Base-by-base conservation (phyloP, 2,113 vertebrate species). In the Zingel zingel region DNA sequence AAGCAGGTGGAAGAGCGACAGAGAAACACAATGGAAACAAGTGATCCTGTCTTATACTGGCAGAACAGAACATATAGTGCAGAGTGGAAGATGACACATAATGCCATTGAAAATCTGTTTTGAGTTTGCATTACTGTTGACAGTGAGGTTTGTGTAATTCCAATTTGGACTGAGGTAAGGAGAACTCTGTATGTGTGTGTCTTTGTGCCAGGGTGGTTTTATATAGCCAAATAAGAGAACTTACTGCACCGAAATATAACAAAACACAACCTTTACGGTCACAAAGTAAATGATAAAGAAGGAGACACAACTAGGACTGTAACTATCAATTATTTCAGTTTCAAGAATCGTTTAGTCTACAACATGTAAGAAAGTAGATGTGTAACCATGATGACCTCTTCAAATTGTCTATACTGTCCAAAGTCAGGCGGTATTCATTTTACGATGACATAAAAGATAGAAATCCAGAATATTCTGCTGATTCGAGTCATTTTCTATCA, bases 61-160 rank as follows among this genome's bases (percentile, higher is more conserved):
- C 64, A 71, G 51, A 27, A 25, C 30, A 59, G 36, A 82, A 39
- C 39, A 78, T n/a, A 7, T 7, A n/a, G 33, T 5, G 36, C 50
- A 58, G 23, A 78, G 27, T 9, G 33, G 72, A 57, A 72, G 13
- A 64, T 19, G 19, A 81, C 65, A 66, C 18, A 74, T 27, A 58
- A 71, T 63, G 65, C 59, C 48, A 67, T 70, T 63, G 69, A 68
- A 75, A 80, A 54, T 69, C 65, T 73, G 85, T n/a, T 64, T 18
- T 10, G 53, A 71, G 68, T 81, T 36, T 82, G 71, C 72, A 64
- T 80, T 83, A 16, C 57, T 58, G 59, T 77, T 80, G 36, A 86
- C 45, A 33, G 56, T 59, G 63, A 66, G 63, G 70, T 81, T 67
- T 84, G 77, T 71, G 69, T 43, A 16, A 70, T 58, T 84, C 51